phyloP scores from a whole-genome alignment of 1,140 invertebrate species.

The Globodera rostochiensis region DNA sequence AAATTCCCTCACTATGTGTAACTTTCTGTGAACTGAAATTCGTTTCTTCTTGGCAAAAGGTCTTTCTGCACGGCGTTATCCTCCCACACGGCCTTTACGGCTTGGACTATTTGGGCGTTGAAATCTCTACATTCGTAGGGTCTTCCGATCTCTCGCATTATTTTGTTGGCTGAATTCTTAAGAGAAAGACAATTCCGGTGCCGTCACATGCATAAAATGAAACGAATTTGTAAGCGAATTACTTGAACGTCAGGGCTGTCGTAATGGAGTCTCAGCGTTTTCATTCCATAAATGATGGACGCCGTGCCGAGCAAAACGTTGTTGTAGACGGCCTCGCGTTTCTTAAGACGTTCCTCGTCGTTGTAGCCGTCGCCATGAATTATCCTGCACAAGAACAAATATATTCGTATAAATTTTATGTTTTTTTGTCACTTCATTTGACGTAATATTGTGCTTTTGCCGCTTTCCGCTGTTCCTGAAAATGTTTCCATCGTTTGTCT shows the following conservation, averaged over 20 bases:
- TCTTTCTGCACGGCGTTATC: conserved; percentile 20
- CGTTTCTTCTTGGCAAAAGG: conserved; percentile 9
- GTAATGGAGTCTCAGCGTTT: neutral
- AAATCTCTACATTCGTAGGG: neutral
- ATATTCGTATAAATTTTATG: neutral
- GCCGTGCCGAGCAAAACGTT: conserved; percentile 72
- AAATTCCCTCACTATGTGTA: conserved; percentile 74
- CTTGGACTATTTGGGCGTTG: neutral
- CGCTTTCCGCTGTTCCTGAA: conserved; percentile 51
- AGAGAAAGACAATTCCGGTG: too few relatives aligned
- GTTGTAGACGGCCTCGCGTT: conserved; percentile 85
- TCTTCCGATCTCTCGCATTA: conserved; percentile 6
- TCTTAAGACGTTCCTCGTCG: conserved; percentile 86
- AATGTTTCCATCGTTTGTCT: neutral
- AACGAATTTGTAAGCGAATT: neutral
- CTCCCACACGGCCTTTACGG: conserved; percentile 6
- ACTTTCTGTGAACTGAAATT: conserved; percentile 24
- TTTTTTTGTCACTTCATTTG: conserved; percentile 44
- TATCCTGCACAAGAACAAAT: conserved; percentile 70
- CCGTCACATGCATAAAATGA: too few relatives aligned
- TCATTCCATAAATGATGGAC: conserved; percentile 40
- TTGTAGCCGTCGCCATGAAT: conserved; percentile 91
- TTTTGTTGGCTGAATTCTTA: conserved; percentile 4
- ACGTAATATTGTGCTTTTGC: conserved; percentile 49
- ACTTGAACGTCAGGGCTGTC: neutral